A percentile compares a stretch with the other conserved stretches of the same genome.
Evolutionary conservation across 2,888 invertebrate genomes (phyloP).

Genomic region (Leucoma salicis): DNA sequence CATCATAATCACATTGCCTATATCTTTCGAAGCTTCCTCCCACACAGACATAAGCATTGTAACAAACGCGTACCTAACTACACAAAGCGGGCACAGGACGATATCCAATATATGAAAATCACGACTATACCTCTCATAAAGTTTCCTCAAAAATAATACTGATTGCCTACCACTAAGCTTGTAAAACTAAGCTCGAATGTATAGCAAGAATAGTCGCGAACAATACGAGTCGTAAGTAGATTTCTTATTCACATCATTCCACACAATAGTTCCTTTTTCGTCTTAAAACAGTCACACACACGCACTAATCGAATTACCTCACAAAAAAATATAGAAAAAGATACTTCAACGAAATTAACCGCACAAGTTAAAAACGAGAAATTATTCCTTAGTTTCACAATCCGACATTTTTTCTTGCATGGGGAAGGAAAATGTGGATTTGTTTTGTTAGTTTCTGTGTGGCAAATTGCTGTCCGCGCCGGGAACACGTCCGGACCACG

Average conservation of each 20-base stretch:
- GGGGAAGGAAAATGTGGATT: constrained; percentile 68
- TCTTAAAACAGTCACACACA: constrained; percentile 7
- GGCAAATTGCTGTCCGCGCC: constrained; percentile 43
- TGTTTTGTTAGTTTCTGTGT: constrained; percentile 48
- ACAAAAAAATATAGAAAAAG: constrained; percentile 38
- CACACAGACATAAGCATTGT: constrained; percentile 67
- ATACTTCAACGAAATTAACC: constrained; percentile 67
- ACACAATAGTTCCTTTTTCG: constrained; percentile 5
- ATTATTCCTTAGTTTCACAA: constrained; percentile 36
- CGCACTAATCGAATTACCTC: constrained; percentile 33
- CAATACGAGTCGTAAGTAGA: constrained; percentile 17
- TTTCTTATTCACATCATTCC: constrained; percentile 21
- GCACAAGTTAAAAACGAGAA: constrained; percentile 70
- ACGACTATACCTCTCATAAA: constrained; percentile 66
- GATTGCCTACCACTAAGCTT: constrained; percentile 62
- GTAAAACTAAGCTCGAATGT: constrained; percentile 44
- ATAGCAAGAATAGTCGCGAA: constrained; percentile 53
- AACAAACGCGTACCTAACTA: constrained; percentile 64
- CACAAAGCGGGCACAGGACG: constrained; percentile 71
- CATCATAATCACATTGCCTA: constrained; percentile 30
- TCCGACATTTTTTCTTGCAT: constrained; percentile 65
- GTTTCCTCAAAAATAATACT: constrained; percentile 50
- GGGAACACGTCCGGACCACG: constrained; percentile 70
- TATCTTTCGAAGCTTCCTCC: constrained; percentile 40
- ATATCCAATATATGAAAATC: constrained; percentile 75